These are phyloP conservation scores for Drosophila bocqueti DNA, from an alignment of 1,140 invertebrate genomes.

Conservation along the genomic window DNA sequence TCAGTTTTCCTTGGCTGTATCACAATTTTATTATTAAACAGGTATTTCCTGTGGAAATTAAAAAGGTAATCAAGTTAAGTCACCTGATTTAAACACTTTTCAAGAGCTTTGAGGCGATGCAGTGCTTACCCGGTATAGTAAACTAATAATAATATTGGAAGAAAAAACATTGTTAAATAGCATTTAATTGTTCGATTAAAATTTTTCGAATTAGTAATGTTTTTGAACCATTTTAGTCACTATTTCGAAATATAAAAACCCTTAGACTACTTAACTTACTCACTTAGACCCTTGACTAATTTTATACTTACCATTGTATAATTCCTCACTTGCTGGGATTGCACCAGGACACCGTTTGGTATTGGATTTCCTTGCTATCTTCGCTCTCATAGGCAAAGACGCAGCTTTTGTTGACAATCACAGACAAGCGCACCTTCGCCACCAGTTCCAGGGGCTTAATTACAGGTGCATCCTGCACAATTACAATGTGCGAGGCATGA, in stretches of 20 bases:
- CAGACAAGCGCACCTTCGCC: constrained; percentile 73
- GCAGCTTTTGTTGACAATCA: constrained; percentile 79
- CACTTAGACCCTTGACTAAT: too few relatives aligned
- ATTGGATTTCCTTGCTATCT: constrained; percentile 33
- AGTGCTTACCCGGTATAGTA: not conserved
- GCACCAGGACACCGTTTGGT: constrained; percentile 68
- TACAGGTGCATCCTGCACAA: constrained; percentile 51
- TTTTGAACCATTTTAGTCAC: too few relatives aligned
- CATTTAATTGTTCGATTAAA: too few relatives aligned
- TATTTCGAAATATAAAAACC: not conserved
- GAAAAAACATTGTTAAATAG: too few relatives aligned
- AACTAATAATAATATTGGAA: not conserved
- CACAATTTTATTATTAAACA: not conserved
- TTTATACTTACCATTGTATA: constrained; percentile 19
- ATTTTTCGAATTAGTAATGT: too few relatives aligned
- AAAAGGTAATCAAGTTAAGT: not conserved
- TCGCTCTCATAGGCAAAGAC: constrained; percentile 53
- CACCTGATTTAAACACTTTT: not conserved
- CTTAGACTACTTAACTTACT: too few relatives aligned
- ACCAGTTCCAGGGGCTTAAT: constrained; percentile 67
- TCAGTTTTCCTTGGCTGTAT: not conserved
- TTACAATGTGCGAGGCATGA: constrained; percentile 82
- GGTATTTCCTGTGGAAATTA: not conserved
- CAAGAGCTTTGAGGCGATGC: not conserved
- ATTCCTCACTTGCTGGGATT: constrained; percentile 53